Base-by-base conservation (phyloP, 2,888 invertebrate species). In the Allacma fusca region DNA sequence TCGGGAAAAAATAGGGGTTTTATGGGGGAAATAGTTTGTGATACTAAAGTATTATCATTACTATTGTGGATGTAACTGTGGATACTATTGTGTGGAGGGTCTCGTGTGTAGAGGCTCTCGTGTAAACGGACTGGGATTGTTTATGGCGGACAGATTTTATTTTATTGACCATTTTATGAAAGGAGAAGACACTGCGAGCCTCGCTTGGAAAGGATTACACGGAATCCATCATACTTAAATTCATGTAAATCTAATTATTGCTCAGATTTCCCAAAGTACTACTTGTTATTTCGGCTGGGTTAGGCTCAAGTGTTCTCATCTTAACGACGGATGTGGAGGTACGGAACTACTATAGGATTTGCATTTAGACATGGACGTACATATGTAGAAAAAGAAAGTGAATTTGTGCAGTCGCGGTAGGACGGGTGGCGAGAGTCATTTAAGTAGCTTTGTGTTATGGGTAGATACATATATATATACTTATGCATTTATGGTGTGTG, bases 211-310 rank as follows among this genome's bases (percentile, higher is more conserved):
- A 50, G 50, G 50, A 50, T 50, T 50, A 50, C 50, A 50, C 19
- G 50, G 19, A 50, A 50, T 50, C 50, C 16, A 50, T 50, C 50
- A 50, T 50, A 50, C 50, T 50, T 50, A 50, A 50, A 50, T 50
- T 50, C 50, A 50, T 50, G 50, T 50, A 50, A 50, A 50, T 50
- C 50, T 50, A 50, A 50, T 50, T 50, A 50, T 50, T 50, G 50
- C 50, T 50, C 50, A 50, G 50, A 50, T 50, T 50, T 50, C 16
- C 50, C n/a, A 50, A 50, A 50, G 50, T 50, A 50, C 50, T 50
- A 50, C 50, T 50, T 50, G 50, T 50, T 34, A 50, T 50, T 50
- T 50, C 50, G 9, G 19, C 16, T 50, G 50, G 50, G 50, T 50
- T 50, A 50, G 50, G 50, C 50, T 50, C 50, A 50, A 50, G 50